Base-by-base conservation (phyloP, 2,797 vertebrate species). In the Paguma larvata region DNA sequence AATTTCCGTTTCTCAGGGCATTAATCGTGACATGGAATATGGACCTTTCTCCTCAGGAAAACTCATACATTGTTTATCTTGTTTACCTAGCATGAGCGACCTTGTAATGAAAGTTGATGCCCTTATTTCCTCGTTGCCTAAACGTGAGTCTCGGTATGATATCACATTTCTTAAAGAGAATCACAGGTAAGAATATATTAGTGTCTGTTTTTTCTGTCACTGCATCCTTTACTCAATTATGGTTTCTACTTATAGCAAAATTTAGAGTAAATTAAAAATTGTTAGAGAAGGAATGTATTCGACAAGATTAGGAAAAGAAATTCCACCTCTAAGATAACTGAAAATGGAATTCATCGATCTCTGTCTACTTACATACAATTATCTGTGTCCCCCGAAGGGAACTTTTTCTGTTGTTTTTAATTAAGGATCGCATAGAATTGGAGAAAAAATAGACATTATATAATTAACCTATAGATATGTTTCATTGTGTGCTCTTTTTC, bases 71-170 rank as follows among this genome's bases (percentile, higher is more conserved):
- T 88, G 1, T 98, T 21, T 87, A 53, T 62, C 95, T 97, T n/a
- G 92, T 97, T 96, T 95, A 77, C 96, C 25, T 89, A 99, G 99
- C 51, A 99, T 99, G 94, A 99, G 99, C 97, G 99, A 99, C 98
- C 98, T 99, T 94, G 97, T 99, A 96, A 99, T 99, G 99, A 99
- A 99, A 99, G 98, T 99, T 78, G 99, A 99, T 97, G 99, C 99
- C 27, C 99, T 99, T 10, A 97, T 99, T 70, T 99, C 99, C 0
- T 99, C 99, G 82, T 99, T 99, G 96, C 99, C 99, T 89, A 99
- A 99, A 98, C 99, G 97, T 96, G 99, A 99, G 70, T 91, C 98
- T 96, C 99, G 99, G 89, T 99, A 99, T 97, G 99, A 99, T 44
- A 85, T 99, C 97, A 97, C 97, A 67, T 99, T 99, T 96, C 87